These are phyloP conservation scores for Medauroidea extradentata DNA, from an alignment of 1,140 invertebrate genomes.

Conservation along the genomic window DNA sequence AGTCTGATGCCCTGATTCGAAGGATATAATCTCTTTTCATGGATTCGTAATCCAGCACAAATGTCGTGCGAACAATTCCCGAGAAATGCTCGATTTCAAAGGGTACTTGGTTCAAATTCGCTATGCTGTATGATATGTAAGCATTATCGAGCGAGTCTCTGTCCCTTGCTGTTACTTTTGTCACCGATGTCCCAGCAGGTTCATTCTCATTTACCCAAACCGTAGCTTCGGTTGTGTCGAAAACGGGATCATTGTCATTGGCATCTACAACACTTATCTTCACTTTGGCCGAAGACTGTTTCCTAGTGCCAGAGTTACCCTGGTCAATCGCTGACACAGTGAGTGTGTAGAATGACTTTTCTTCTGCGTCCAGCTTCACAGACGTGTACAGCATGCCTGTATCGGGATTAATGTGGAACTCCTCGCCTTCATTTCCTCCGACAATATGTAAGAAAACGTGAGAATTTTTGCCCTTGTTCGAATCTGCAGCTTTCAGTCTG, in stretches of 20 bases:
- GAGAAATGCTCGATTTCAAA: slow-evolving; percentile 96
- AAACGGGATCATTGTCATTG: slow-evolving; percentile 90
- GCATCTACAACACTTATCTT: slow-evolving; percentile 81
- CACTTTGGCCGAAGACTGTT: slow-evolving; percentile 85
- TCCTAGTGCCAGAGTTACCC: slow-evolving; percentile 74
- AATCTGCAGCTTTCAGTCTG: slow-evolving; percentile 77
- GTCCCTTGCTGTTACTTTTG: slow-evolving; percentile 79
- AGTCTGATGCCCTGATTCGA: slow-evolving; percentile 84
- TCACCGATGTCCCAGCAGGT: slow-evolving; percentile 74
- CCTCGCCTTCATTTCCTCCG: slow-evolving; percentile 83
- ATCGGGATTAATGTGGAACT: slow-evolving; percentile 81
- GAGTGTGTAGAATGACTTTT: slow-evolving; percentile 80
- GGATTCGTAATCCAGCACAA: slow-evolving; percentile 83
- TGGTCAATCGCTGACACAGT: slow-evolving; percentile 89
- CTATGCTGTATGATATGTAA: slow-evolving; percentile 91
- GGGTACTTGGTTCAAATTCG: slow-evolving; percentile 82
- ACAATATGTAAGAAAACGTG: slow-evolving; percentile 84
- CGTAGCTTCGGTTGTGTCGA: slow-evolving; percentile 63
- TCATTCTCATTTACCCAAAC: slow-evolving; percentile 82
- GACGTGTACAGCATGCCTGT: slow-evolving; percentile 88
- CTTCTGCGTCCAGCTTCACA: slow-evolving; percentile 81
- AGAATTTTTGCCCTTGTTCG: slow-evolving; percentile 76
- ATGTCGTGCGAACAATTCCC: slow-evolving; percentile 78
- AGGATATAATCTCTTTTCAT: slow-evolving; percentile 79
- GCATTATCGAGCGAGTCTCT: slow-evolving; percentile 90